These are phyloP conservation scores for Entelurus aequoreus DNA, from an alignment of 2,113 vertebrate species.

Conservation along the genomic window DNA sequence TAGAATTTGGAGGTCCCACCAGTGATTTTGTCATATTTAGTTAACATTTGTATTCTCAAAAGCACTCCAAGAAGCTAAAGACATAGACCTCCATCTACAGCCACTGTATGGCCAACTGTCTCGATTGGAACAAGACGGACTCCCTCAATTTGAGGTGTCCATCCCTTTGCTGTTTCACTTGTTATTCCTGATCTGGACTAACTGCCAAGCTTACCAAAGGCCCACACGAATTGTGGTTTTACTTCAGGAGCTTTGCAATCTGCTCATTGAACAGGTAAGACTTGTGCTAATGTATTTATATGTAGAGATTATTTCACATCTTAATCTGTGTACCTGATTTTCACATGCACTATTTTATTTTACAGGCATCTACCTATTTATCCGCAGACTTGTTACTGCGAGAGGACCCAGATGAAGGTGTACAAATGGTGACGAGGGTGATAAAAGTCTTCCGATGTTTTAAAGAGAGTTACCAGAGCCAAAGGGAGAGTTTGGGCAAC, in stretches of 20 bases:
- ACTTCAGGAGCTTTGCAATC: conserved; percentile 77
- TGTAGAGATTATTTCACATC: background rate
- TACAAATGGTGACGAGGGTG: conserved; percentile 69
- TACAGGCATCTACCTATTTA: conserved; percentile 69
- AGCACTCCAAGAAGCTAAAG: conserved; percentile 75
- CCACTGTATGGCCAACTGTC: conserved; percentile 64
- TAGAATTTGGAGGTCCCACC: background rate
- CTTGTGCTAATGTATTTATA: background rate
- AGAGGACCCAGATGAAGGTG: conserved; percentile 72
- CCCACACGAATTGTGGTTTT: conserved; percentile 69
- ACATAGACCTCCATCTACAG: conserved; percentile 71
- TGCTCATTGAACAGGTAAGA: conserved; percentile 74
- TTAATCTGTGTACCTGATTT: background rate
- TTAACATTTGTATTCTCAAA: conserved; percentile 9
- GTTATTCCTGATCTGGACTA: conserved; percentile 75
- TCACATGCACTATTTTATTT: conserved; percentile 9
- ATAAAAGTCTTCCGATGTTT: conserved; percentile 65
- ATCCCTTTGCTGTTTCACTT: conserved; percentile 73
- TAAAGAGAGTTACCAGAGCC: conserved; percentile 67
- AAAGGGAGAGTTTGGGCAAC: conserved; percentile 61
- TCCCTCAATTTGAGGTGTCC: conserved; percentile 51
- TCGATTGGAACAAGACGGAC: conserved; percentile 64
- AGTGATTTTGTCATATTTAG: background rate
- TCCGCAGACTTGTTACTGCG: conserved; percentile 70
- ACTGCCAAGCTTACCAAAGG: conserved; percentile 69